Evolutionary conservation across 2,888 invertebrate genomes (phyloP).

Genomic region (Caenorhabditis macrosperma): DNA sequence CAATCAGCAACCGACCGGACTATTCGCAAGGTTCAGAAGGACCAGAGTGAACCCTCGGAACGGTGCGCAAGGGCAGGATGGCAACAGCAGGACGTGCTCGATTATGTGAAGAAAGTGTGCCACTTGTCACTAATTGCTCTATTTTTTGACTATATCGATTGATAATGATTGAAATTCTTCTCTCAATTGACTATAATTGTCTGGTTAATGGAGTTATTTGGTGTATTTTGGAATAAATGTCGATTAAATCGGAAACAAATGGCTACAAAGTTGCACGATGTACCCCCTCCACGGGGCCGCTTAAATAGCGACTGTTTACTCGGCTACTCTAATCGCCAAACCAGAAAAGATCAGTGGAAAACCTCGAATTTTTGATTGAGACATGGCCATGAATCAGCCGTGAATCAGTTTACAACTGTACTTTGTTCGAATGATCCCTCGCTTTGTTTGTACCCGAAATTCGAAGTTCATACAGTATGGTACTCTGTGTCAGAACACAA

Average conservation of each 20-base stretch:
- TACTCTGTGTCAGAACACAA: too few species aligned
- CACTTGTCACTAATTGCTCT: too few species aligned
- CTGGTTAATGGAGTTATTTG: neutral
- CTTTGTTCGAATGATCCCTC: slow-evolving; percentile 21
- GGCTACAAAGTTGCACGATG: neutral
- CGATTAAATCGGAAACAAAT: neutral
- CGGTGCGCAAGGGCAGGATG: too few species aligned
- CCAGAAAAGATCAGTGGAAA: slow-evolving; percentile 30
- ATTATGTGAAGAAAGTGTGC: too few species aligned
- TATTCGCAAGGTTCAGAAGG: too few species aligned
- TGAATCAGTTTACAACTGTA: slow-evolving; percentile 29
- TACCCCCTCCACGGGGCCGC: too few species aligned
- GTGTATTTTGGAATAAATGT: neutral
- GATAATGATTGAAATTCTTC: too few species aligned
- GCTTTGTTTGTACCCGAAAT: neutral
- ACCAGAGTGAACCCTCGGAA: too few species aligned
- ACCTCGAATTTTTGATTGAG: slow-evolving; percentile 5
- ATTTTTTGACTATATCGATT: neutral
- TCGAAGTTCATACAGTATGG: neutral
- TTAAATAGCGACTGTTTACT: slow-evolving; percentile 30
- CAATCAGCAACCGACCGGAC: too few species aligned
- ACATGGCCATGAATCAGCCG: slow-evolving; percentile 19
- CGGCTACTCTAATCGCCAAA: neutral
- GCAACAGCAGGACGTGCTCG: too few species aligned
- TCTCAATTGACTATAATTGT: neutral